Evolutionary conservation across 1,140 invertebrate genomes (phyloP).

Genomic region (Bombus sylvicola): DNA sequence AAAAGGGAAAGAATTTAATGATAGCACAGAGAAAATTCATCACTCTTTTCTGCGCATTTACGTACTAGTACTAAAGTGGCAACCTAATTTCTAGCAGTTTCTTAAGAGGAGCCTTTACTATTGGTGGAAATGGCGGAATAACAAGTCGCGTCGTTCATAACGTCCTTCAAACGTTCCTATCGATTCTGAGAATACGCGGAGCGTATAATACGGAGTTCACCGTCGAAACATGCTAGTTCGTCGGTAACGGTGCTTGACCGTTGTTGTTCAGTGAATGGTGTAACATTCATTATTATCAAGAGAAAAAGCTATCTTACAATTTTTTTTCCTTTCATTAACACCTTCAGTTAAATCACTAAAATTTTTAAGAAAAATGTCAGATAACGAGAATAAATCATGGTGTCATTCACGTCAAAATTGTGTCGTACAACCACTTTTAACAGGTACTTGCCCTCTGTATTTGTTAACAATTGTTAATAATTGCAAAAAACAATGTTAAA

Average conservation of each 20-base stretch:
- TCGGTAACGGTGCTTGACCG: slow-evolving; percentile 41
- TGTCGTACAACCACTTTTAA: slow-evolving; percentile 90
- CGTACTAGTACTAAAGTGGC: slow-evolving; percentile 9
- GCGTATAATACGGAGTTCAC: slow-evolving; percentile 78
- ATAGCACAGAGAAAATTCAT: background rate
- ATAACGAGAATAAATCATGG: slow-evolving; percentile 65
- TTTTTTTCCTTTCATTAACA: background rate
- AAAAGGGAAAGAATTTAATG: background rate
- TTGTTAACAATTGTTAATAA: background rate
- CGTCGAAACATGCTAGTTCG: slow-evolving; percentile 59
- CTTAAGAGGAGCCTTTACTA: slow-evolving; percentile 14
- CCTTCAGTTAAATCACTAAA: background rate
- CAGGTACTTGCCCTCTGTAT: slow-evolving; percentile 84
- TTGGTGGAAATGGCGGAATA: slow-evolving; percentile 47
- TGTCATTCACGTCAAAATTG: slow-evolving; percentile 87
- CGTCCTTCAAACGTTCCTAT: slow-evolving; percentile 75
- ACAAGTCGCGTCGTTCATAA: slow-evolving; percentile 54
- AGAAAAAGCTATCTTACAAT: background rate
- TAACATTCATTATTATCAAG: background rate
- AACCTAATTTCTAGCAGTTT: slow-evolving; percentile 34
- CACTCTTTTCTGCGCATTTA: background rate
- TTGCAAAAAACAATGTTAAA: background rate
- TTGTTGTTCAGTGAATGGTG: slow-evolving; percentile 10
- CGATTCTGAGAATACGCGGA: slow-evolving; percentile 81
- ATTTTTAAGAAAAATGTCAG: slow-evolving; percentile 54